phyloP scores from a whole-genome alignment of 2,113 vertebrate species.

The Emydocephalus ijimae region DNA sequence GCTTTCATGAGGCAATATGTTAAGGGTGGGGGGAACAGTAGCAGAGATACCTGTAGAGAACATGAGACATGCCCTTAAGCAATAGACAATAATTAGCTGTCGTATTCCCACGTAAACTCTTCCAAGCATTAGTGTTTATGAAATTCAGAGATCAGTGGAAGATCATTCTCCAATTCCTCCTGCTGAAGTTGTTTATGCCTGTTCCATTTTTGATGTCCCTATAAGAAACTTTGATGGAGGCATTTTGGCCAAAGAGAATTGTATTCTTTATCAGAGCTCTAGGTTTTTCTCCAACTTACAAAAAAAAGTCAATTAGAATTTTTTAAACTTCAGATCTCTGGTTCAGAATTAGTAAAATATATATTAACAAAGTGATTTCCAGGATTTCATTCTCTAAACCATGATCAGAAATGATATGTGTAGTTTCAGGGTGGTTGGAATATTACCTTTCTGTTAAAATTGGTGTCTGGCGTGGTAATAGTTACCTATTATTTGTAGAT shows the following conservation, averaged over 20 bases:
- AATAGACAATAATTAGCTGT: slow-evolving; percentile 73
- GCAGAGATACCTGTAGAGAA: slow-evolving; percentile 70
- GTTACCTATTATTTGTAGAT: slow-evolving; percentile 16
- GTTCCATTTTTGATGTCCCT: slow-evolving; percentile 72
- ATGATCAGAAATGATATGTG: background rate
- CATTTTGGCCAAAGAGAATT: slow-evolving; percentile 61
- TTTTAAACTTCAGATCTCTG: slow-evolving; percentile 54
- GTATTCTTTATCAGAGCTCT: slow-evolving; percentile 52
- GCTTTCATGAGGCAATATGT: slow-evolving; percentile 64
- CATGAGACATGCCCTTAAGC: slow-evolving; percentile 72
- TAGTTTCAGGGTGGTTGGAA: background rate
- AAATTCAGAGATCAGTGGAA: slow-evolving; percentile 62
- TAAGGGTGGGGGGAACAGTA: slow-evolving; percentile 43
- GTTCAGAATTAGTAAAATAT: slow-evolving; percentile 46
- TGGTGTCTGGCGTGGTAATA: slow-evolving; percentile 26
- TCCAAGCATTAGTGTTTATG: slow-evolving; percentile 56
- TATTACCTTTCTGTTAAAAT: slow-evolving; percentile 27
- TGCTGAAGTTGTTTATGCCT: slow-evolving; percentile 69
- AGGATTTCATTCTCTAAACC: slow-evolving; percentile 46
- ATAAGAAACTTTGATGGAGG: slow-evolving; percentile 70
- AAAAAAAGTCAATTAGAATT: slow-evolving; percentile 55
- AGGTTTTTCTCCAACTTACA: slow-evolving; percentile 41
- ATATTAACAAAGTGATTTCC: slow-evolving; percentile 46
- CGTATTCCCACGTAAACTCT: slow-evolving; percentile 62
- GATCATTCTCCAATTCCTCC: slow-evolving; percentile 48